A percentile compares a stretch with the other conserved stretches of the same genome.
These are phyloP conservation scores for Loris lydekkerianus DNA, from an alignment of 2,797 vertebrate genomes.

Conservation along the genomic window DNA sequence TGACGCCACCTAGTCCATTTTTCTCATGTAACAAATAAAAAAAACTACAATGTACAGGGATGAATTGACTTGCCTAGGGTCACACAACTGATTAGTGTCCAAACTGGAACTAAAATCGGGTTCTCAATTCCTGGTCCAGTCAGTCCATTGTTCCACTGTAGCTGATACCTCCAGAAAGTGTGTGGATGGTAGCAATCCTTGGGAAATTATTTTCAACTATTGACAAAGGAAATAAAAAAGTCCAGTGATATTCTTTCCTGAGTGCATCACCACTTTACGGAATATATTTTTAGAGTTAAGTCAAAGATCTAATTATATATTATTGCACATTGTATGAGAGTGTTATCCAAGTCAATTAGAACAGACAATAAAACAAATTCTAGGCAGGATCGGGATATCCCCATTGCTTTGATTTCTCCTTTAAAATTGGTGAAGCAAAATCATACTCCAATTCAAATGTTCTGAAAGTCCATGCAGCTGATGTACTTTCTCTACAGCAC, in stretches of 20 bases:
- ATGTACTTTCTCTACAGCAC: background rate
- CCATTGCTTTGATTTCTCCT: conserved; percentile 68
- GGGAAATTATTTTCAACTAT: background rate
- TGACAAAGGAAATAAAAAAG: background rate
- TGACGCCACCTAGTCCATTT: background rate
- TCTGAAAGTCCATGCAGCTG: background rate
- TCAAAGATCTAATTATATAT: conserved; percentile 53
- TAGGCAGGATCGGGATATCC: background rate
- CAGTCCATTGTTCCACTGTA: background rate
- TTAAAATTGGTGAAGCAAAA: conserved; percentile 50
- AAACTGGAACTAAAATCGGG: background rate
- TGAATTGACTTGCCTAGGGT: background rate
- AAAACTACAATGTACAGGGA: background rate
- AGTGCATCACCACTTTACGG: background rate
- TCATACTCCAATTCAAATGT: conserved; percentile 33
- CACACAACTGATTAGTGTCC: background rate
- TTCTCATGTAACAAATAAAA: background rate
- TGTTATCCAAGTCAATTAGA: conserved; percentile 52
- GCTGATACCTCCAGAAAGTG: background rate
- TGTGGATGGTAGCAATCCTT: background rate
- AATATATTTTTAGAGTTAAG: conserved; percentile 43
- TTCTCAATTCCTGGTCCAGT: background rate
- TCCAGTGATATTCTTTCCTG: background rate
- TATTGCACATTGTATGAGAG: background rate
- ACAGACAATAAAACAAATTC: conserved; percentile 48